Percentiles rank a stretch among this genome's conserved stretches.
These are phyloP conservation scores for Drosophila albomicans DNA, from an alignment of 1,140 invertebrate genomes.

Conservation along the genomic window DNA sequence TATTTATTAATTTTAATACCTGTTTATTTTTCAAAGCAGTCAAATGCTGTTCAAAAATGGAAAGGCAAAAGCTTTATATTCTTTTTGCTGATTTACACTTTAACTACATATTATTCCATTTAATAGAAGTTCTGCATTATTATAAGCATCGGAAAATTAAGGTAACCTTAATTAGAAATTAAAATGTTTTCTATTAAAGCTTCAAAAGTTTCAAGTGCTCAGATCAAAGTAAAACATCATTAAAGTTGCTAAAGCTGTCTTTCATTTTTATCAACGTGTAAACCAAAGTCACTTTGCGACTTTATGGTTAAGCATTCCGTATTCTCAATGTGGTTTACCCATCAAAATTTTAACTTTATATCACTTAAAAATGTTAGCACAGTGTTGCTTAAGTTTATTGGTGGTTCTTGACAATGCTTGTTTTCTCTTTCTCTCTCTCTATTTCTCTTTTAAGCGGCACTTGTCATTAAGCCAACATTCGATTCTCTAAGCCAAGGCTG, in stretches of 20 bases:
- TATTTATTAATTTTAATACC: no score
- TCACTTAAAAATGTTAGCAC: conserved; percentile 7
- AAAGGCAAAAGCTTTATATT: no score
- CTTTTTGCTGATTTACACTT: no score
- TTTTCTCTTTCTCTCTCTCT: neutral
- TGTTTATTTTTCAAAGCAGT: no score
- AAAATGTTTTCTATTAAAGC: neutral
- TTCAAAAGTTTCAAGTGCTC: neutral
- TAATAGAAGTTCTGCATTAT: no score
- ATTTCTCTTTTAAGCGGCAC: conserved; percentile 4
- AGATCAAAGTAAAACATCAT: neutral
- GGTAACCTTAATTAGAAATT: no score
- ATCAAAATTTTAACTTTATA: conserved; percentile 18
- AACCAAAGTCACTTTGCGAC: neutral
- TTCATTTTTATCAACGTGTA: neutral
- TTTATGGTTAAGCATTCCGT: conserved; percentile 17
- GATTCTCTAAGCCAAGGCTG: neutral
- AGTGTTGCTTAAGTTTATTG: conserved; percentile 11
- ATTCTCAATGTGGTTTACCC: conserved; percentile 26
- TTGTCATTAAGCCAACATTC: conserved; percentile 28
- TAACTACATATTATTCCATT: no score
- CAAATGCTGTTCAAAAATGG: no score
- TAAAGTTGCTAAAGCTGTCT: conserved; percentile 1
- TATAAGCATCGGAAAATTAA: no score
- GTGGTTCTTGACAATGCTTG: neutral